phyloP scores from a whole-genome alignment of 1,140 invertebrate species.

The Tribolium madens region DNA sequence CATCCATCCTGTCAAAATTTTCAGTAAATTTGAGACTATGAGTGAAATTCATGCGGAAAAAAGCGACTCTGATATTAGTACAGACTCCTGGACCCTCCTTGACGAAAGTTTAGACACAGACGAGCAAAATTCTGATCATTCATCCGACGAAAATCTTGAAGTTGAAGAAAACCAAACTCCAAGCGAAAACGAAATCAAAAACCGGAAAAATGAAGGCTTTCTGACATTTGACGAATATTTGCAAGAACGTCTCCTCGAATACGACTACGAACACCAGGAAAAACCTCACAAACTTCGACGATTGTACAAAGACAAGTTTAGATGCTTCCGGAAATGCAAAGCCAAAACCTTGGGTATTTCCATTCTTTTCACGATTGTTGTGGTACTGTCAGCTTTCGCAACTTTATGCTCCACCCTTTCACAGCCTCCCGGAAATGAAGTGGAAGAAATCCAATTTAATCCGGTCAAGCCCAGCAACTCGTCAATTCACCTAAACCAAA shows the following conservation, averaged over 20 bases:
- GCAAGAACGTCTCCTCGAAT: conserved; percentile 17
- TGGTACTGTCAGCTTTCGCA: conserved; percentile 5
- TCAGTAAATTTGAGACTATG: conserved; percentile 8
- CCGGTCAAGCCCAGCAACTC: not conserved
- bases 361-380: conserved; percentile 2
- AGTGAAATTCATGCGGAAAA: conserved; percentile 17
- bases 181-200: not conserved
- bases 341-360: conserved; percentile 3
- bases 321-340: not conserved
- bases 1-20: conserved; percentile 30
- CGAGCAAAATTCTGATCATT: conserved; percentile 6
- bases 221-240: conserved; percentile 47
- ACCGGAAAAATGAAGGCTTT: conserved; percentile 38
- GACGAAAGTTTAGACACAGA: conserved; percentile 28
- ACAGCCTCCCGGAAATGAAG: not conserved
- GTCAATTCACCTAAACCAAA: not conserved
- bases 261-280: conserved; percentile 46
- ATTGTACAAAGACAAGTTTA: conserved; percentile 1
- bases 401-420: conserved; percentile 7
- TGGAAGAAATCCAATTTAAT: not conserved
- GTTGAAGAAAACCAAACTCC: not conserved
- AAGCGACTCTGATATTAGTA: conserved; percentile 48
- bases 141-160: not conserved
- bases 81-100: conserved; percentile 49
- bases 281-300: conserved; percentile 15